Evolutionary conservation across 2,888 invertebrate genomes (phyloP), one percentile per base, ranked within the genome.

Genomic region (Abscondita cerata): DNA sequence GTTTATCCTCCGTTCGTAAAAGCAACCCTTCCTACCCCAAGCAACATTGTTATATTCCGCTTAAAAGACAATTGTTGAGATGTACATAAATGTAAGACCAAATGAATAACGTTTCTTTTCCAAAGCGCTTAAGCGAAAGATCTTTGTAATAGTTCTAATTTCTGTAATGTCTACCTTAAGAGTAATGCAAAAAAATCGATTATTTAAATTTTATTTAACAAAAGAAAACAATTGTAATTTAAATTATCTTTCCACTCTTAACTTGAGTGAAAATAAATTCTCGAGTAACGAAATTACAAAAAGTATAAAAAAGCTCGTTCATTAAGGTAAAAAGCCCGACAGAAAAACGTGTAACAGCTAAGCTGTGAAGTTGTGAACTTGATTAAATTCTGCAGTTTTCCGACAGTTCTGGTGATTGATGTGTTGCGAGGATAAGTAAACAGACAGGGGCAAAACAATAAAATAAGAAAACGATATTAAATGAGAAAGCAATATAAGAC

Each of bases 371-470:
- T 60, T 62, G 70, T 68, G 72, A 70, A 72, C 75, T 78, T 76
- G 76, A 77, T 77, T 78, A 76, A 78, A 78, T 75, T 75, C 71
- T 72, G 71, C 71, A 75, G 69, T 74, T 70, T 75, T 71, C 73
- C 73, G 76, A 76, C 75, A 72, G 72, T 68, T 71, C 68, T 66
- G 72, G 76, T 78, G 77, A 77, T 78, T 78, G 78, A 78, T 77
- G 77, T 73, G 63, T 56, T 62, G 51, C 67, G 68, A 70, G 68
- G 73, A 75, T 76, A 76, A 76, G 76, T 74, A 76, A 75, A 76
- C 74, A 72, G 70, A 70, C 68, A 66, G 64, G 68, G 63, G 69
- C 68, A 70, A 69, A 71, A 68, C 68, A 73, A 70, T 70, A 70
- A 71, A 73, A 68, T 60, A 68, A 69, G 73, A 72, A 73, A 72